Percentiles rank a stretch among this genome's conserved stretches.
These are phyloP conservation scores for Heliconius melpomene DNA, from an alignment of 1,140 invertebrate species.

Conservation along the genomic window DNA sequence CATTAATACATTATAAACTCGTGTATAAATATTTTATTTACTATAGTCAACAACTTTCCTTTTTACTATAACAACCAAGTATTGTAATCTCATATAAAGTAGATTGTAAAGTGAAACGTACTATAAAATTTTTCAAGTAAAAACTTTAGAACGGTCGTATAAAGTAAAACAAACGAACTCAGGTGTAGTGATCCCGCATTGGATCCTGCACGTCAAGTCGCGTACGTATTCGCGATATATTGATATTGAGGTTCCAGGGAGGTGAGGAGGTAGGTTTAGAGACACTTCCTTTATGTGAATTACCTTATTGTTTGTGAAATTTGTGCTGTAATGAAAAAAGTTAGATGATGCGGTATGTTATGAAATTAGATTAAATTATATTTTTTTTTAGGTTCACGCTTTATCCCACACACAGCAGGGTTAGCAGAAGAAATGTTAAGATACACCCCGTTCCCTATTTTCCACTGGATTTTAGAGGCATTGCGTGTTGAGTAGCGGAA, in stretches of 20 bases:
- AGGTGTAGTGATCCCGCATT: constrained; percentile 31
- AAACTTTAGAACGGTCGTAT: constrained; percentile 29
- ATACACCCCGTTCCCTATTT: too few relatives aligned
- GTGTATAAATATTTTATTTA: too few relatives aligned
- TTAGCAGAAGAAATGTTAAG: too few relatives aligned
- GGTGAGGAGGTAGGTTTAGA: neutral
- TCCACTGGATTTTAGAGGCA: too few relatives aligned
- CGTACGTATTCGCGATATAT: constrained; percentile 22
- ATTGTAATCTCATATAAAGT: constrained; percentile 17
- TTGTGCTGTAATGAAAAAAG: neutral
- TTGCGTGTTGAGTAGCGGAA: too few relatives aligned
- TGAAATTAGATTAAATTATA: too few relatives aligned
- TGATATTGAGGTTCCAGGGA: constrained; percentile 13
- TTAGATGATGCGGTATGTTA: neutral
- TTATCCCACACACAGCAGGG: too few relatives aligned
- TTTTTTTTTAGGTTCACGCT: too few relatives aligned
- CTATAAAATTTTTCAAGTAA: constrained; percentile 26
- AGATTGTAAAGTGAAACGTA: constrained; percentile 18
- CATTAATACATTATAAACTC: too few relatives aligned
- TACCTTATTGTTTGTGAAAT: neutral
- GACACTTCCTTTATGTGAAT: neutral
- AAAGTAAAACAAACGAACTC: constrained; percentile 35
- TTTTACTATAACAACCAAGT: constrained; percentile 6
- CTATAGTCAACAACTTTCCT: neutral
- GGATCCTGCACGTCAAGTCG: constrained; percentile 12